Percentiles rank a stretch among this genome's conserved stretches.
Evolutionary conservation across 2,888 invertebrate species (phyloP).

Genomic region (Oithona nana): DNA sequence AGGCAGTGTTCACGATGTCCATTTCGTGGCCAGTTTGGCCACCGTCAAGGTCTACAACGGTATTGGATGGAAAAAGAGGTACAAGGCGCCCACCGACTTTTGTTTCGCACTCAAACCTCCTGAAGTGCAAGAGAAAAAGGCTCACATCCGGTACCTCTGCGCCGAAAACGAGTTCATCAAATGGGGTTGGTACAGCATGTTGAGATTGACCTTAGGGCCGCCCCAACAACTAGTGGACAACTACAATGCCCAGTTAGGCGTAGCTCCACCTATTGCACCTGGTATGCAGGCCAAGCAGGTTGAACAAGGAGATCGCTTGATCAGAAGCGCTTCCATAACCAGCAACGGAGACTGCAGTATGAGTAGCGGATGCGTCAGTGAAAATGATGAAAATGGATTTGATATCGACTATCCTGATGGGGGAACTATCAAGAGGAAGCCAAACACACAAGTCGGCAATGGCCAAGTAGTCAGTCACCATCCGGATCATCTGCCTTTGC

Average conservation of each 20-base stretch:
- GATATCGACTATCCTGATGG: slow-evolving; percentile 30
- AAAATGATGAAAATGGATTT: slow-evolving; percentile 27
- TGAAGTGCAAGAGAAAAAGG: slow-evolving; percentile 58
- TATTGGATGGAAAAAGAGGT: slow-evolving; percentile 92
- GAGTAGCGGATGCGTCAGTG: slow-evolving; percentile 49
- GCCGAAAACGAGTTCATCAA: slow-evolving; percentile 72
- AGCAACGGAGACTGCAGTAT: neutral
- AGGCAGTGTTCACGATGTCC: slow-evolving; percentile 65
- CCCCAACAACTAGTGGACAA: slow-evolving; percentile 50
- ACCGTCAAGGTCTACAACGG: slow-evolving; percentile 59
- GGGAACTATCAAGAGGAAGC: slow-evolving; percentile 77
- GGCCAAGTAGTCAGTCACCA: neutral
- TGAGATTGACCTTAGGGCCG: slow-evolving; percentile 22
- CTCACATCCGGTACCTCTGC: slow-evolving; percentile 88
- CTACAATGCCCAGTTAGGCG: slow-evolving; percentile 40
- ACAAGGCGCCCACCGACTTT: slow-evolving; percentile 86
- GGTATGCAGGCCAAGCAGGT: neutral
- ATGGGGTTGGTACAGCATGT: slow-evolving; percentile 48
- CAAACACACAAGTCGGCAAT: slow-evolving; percentile 33
- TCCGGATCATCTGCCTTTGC: neutral
- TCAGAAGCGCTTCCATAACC: neutral
- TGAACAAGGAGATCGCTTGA: neutral
- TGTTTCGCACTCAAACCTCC: slow-evolving; percentile 95
- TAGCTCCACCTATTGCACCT: neutral
- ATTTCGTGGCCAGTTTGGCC: slow-evolving; percentile 81